Percentiles rank a stretch among this genome's conserved stretches.
Evolutionary conservation across 2,113 vertebrate genomes (phyloP).

Genomic region (Microcebus tavaratra): DNA sequence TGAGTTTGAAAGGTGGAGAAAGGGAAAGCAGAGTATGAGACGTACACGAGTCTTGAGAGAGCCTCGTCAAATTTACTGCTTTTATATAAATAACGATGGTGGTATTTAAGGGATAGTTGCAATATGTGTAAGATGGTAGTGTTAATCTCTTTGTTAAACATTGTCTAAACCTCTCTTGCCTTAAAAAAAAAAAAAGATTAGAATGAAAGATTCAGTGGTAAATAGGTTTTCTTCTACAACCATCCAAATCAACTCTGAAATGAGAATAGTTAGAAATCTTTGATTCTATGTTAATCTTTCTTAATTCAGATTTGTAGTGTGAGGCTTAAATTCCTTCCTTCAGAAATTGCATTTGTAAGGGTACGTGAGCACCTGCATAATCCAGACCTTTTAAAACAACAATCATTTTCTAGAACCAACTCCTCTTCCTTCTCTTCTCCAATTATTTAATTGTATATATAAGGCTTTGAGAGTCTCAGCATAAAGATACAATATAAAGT

Average conservation of each 20-base stretch:
- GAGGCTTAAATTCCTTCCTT: slow-evolving; percentile 40
- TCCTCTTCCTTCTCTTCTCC: slow-evolving; percentile 48
- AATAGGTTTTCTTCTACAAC: slow-evolving; percentile 16
- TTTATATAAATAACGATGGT: not conserved
- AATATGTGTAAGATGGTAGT: not conserved
- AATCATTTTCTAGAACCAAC: slow-evolving; percentile 23
- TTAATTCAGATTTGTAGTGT: not conserved
- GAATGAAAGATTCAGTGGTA: not conserved
- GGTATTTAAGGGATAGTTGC: not conserved
- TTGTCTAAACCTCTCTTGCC: not conserved
- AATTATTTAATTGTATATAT: not conserved
- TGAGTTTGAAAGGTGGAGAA: not conserved
- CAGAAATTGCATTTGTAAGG: slow-evolving; percentile 2
- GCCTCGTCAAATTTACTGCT: not conserved
- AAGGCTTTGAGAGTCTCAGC: slow-evolving; percentile 1
- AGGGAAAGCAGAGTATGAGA: not conserved
- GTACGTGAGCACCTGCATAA: not conserved
- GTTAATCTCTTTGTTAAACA: slow-evolving; percentile 4
- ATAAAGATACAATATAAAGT: not conserved
- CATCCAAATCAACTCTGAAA: not conserved
- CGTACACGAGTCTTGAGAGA: not conserved
- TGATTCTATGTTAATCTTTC: not conserved
- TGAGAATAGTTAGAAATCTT: slow-evolving; percentile 26
- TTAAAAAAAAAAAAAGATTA: not conserved
- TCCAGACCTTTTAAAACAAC: not conserved